Percentiles rank a stretch among this genome's conserved stretches.
Evolutionary conservation across 2,888 invertebrate species (phyloP).

Genomic region (Lithophane ornitopus): DNA sequence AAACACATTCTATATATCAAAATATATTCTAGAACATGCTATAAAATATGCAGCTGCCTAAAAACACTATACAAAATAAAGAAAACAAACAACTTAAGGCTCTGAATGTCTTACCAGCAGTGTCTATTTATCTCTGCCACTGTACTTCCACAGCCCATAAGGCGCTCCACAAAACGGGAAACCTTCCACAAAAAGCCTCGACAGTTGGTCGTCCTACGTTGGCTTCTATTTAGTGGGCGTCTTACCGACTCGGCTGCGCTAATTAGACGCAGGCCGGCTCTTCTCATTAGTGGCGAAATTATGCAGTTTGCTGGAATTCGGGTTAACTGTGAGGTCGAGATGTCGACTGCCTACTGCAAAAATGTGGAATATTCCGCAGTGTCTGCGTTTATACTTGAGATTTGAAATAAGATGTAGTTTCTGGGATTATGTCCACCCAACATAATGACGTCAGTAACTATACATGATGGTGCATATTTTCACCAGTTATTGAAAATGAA

Average conservation of each 20-base stretch:
- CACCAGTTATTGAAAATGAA: not conserved
- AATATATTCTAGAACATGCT: not conserved
- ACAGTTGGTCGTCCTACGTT: conserved; percentile 65
- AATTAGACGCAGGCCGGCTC: conserved; percentile 88
- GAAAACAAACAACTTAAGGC: not conserved
- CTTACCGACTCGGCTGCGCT: conserved; percentile 86
- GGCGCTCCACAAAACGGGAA: conserved; percentile 29
- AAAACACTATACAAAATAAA: not conserved
- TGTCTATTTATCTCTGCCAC: not conserved
- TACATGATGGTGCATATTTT: not conserved
- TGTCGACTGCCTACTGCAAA: conserved; percentile 75
- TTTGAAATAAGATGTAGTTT: not conserved
- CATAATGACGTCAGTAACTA: no score
- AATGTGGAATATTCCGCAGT: conserved; percentile 74
- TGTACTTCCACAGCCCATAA: not conserved
- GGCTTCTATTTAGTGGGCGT: conserved; percentile 85
- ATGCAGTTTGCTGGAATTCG: conserved; percentile 89
- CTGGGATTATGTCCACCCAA: not conserved
- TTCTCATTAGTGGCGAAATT: conserved; percentile 90
- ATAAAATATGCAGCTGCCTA: not conserved
- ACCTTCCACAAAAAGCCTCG: conserved; percentile 39
- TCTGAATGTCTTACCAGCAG: not conserved
- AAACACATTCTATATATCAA: not conserved
- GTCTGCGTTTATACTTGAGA: conserved; percentile 63
- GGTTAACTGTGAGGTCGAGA: conserved; percentile 87